Base-by-base conservation (phyloP, 2,113 vertebrate genomes). In the Dipodomys merriami region DNA sequence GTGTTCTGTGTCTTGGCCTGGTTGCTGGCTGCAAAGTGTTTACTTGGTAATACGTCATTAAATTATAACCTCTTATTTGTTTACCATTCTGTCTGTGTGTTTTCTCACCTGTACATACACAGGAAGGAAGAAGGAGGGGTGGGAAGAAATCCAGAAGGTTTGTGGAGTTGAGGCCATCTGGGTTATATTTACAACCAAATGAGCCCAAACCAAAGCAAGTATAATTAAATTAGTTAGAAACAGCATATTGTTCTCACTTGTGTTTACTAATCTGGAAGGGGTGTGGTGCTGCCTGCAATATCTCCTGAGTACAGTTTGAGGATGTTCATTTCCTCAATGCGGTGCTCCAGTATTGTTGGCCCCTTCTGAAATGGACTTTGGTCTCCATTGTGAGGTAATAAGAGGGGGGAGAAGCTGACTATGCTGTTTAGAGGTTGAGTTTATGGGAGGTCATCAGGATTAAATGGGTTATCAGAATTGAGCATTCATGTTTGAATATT, bases 161-260 rank as follows among this genome's bases (percentile, higher is more conserved):
- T 85, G 74, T 82, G 44, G 80, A 57, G 68, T 90, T 74, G 35
- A 88, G 79, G 80, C 84, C 83, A 94, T 86, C 84, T 91, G 91
- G 64, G 69, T 81, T 91, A 65, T 62, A 94, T 92, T 92, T 94
- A 86, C 64, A 84, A 72, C 67, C n/a, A 22, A 94, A 95, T 44
- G 53, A 96, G 64, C 68, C 53, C 83, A 93, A 94, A 95, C 18
- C 81, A 83, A 96, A 91, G 73, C 49, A 83, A 86, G 57, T 20
- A 22, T 83, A 83, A 91, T 87, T 89, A 81, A 83, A 77, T 91
- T 91, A 85, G 83, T 85, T 92, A 67, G 72, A 90, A 92, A 91
- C 27, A 83, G 83, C 74, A 83, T 44, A 20, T 33, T 84, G 72
- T 90, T 85, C 82, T 91, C 53, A 80, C 0, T 92, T 88, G 79